phyloP scores from a whole-genome alignment of 1,140 invertebrate species.

The Neodiprion lecontei region DNA sequence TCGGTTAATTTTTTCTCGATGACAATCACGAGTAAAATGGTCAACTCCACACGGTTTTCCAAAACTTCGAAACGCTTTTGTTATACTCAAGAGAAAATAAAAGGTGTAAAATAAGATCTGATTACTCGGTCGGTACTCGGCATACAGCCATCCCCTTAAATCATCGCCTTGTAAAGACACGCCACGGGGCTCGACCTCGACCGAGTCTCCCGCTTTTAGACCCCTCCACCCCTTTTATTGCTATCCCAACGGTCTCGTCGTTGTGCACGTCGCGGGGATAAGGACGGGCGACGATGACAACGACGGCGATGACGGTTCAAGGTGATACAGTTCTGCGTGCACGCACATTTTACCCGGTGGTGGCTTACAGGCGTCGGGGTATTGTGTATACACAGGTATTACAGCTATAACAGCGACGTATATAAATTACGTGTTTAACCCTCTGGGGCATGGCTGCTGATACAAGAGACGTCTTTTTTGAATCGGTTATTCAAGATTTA shows the following conservation, averaged over 20 bases:
- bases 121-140: background rate
- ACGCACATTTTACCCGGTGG: too few relatives aligned
- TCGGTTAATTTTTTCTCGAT: background rate
- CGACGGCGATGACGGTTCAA: background rate
- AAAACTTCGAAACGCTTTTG: background rate
- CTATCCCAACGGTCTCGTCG: background rate
- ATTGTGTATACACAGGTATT: too few relatives aligned
- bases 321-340: too few relatives aligned
- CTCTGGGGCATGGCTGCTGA: too few relatives aligned
- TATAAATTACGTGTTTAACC: too few relatives aligned
- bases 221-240: background rate
- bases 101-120: background rate
- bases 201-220: background rate
- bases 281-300: background rate
- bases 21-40: background rate
- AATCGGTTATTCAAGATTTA: too few relatives aligned
- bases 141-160: too few relatives aligned
- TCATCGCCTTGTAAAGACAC: background rate
- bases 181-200: background rate
- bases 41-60: too few relatives aligned
- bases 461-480: too few relatives aligned
- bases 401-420: too few relatives aligned
- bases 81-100: background rate
- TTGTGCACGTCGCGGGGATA: background rate
- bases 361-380: too few relatives aligned